phyloP scores from a whole-genome alignment of 1,140 invertebrate genomes.

The Zaprionus lachaisei region DNA sequence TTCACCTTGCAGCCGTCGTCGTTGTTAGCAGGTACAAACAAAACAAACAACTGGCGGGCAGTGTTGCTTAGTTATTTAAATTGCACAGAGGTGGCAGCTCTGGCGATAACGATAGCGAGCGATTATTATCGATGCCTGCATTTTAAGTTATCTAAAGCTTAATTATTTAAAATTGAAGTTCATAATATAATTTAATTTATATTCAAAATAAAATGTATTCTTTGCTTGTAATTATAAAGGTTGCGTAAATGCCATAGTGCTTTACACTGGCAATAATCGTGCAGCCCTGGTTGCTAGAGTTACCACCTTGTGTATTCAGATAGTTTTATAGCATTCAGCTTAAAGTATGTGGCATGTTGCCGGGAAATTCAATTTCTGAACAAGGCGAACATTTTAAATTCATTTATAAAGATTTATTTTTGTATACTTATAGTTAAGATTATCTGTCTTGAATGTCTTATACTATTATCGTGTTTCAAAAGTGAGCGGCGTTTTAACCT shows the following conservation, averaged over 20 bases:
- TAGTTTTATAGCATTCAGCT: conserved; percentile 4
- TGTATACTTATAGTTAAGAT: not conserved
- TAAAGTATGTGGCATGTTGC: not conserved
- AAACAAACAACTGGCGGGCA: conserved; percentile 65
- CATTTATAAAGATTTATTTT: not conserved
- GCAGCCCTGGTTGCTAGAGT: conserved; percentile 7
- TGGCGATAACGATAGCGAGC: conserved; percentile 10
- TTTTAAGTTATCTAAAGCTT: not conserved
- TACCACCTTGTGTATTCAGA: conserved; percentile 6
- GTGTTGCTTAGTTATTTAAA: conserved; percentile 32
- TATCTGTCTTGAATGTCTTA: not conserved
- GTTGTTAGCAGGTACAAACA: conserved; percentile 63
- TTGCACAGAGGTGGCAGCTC: conserved; percentile 14
- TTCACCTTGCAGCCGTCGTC: conserved; percentile 71
- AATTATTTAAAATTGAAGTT: not conserved
- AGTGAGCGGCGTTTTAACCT: conserved; percentile 47
- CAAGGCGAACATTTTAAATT: not conserved
- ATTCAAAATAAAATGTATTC: not conserved
- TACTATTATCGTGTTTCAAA: not conserved
- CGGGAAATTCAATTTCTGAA: not conserved
- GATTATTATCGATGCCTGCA: not conserved
- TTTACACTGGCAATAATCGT: not conserved
- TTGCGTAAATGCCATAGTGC: not conserved
- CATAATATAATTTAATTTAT: not conserved
- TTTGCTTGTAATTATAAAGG: not conserved